These are phyloP conservation scores for Pterocles orientalis DNA, from an alignment of 2,113 vertebrate genomes.

Conservation along the genomic window DNA sequence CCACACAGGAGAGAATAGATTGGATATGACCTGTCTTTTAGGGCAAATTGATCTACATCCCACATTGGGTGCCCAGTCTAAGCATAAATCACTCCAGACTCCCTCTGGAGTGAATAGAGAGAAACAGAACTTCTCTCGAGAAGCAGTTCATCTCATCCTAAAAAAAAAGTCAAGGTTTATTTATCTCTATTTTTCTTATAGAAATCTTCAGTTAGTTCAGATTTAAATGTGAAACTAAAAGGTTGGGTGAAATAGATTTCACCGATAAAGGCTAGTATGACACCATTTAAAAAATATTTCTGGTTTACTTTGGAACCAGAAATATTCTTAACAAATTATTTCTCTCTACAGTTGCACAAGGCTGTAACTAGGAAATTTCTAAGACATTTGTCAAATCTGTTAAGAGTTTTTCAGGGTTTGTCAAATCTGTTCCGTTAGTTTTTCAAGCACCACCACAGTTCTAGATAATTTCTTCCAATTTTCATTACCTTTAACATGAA, in stretches of 20 bases:
- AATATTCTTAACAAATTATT: neutral
- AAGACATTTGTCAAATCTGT: neutral
- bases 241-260: neutral
- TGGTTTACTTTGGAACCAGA: neutral
- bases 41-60: neutral
- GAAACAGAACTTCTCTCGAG: neutral
- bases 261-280: neutral
- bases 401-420: neutral
- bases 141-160: neutral
- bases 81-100: neutral
- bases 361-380: neutral
- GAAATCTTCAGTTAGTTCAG: neutral
- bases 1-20: neutral
- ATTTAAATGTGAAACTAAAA: neutral
- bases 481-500: neutral
- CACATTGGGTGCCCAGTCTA: accelerated
- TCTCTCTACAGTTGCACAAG: neutral
- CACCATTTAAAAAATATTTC: too few species aligned
- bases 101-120: neutral
- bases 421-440: neutral
- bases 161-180: neutral
- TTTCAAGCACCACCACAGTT: neutral
- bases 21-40: neutral
- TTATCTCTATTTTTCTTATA: neutral
- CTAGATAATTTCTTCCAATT: neutral